Evolutionary conservation across 2,113 vertebrate genomes (phyloP).

Genomic region (Manacus vitellinus): DNA sequence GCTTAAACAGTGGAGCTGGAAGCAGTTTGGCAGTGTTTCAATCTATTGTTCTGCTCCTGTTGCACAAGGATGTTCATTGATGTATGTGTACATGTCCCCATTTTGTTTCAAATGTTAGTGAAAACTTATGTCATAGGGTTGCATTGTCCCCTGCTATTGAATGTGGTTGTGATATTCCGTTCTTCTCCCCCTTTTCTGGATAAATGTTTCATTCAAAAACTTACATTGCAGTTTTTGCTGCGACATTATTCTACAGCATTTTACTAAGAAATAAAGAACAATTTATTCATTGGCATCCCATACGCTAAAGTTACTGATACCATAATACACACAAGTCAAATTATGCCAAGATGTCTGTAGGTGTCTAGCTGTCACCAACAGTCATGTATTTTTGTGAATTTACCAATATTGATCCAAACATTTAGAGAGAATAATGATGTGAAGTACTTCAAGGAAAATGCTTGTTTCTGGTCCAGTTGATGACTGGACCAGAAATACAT

Average conservation of each 20-base stretch:
- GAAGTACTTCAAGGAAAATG: not conserved
- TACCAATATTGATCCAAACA: not conserved
- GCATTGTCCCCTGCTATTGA: not conserved
- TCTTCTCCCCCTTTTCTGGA: not conserved
- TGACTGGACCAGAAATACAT: not conserved
- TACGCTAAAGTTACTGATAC: not conserved
- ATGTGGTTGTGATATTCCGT: not conserved
- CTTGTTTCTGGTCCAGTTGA: not conserved
- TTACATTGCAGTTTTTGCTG: not conserved
- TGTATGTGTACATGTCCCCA: not conserved
- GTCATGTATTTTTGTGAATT: not conserved
- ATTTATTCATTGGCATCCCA: not conserved
- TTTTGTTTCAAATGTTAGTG: not conserved
- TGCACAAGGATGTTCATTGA: not conserved
- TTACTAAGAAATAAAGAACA: not conserved
- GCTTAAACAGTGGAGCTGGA: not conserved
- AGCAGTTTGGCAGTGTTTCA: constrained; percentile 9
- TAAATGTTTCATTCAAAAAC: not conserved
- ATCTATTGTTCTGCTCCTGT: not conserved
- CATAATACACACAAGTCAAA: not conserved
- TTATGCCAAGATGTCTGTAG: not conserved
- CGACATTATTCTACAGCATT: not conserved
- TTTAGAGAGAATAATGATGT: not conserved
- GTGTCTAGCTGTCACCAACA: not conserved
- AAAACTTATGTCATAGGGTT: not conserved